These are phyloP conservation scores for Sprattus sprattus DNA, from an alignment of 2,113 vertebrate genomes.

Conservation along the genomic window DNA sequence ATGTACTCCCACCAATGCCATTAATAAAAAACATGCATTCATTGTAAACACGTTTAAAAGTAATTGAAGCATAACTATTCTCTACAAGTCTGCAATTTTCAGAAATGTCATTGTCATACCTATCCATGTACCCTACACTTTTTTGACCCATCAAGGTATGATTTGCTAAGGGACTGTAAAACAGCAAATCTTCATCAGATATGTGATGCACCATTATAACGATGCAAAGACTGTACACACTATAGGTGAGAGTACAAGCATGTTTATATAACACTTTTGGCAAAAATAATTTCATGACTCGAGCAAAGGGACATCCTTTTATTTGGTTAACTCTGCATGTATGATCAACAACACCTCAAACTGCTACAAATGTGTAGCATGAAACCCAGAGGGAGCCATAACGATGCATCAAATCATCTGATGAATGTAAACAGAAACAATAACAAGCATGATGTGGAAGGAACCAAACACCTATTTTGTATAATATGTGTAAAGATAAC, in stretches of 20 bases:
- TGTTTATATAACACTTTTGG: constrained; percentile 32
- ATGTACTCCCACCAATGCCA: neutral
- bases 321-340: constrained; percentile 40
- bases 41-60: neutral
- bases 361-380: constrained; percentile 16
- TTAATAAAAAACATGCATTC: neutral
- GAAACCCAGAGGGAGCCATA: constrained; percentile 12
- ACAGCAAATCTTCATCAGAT: constrained; percentile 8
- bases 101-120: neutral
- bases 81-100: neutral
- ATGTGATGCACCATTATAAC: neutral
- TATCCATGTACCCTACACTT: neutral
- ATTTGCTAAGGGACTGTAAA: neutral
- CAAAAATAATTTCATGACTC: constrained; percentile 21
- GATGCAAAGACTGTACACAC: constrained; percentile 22
- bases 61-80: neutral
- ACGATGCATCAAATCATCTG: constrained; percentile 25
- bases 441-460: constrained; percentile 34
- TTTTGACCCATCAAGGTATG: neutral
- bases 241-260: constrained; percentile 30
- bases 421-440: constrained; percentile 37
- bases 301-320: constrained; percentile 18
- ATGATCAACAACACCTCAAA: constrained; percentile 28
- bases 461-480: constrained; percentile 58
- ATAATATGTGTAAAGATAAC: constrained; percentile 43